Base-by-base conservation (phyloP, 1,140 invertebrate species). In the Yoshiicerus persimilis region DNA sequence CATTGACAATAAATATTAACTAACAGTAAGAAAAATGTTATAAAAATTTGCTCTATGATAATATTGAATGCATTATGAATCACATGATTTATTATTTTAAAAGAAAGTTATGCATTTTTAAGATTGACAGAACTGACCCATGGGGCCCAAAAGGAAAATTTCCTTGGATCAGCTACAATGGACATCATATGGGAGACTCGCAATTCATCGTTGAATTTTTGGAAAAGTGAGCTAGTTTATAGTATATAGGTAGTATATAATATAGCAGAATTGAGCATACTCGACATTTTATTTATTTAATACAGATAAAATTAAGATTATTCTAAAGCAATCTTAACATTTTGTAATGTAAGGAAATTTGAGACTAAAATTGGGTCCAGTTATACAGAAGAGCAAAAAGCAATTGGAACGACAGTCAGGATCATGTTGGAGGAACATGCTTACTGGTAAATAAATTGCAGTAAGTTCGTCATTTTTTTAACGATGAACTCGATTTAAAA, bases 81-180 rank as follows among this genome's bases (percentile, higher is more conserved):
- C n/a, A 64, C 6, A 41, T 41, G 39, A 41, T 6, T 8, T 8
- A 64, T 64, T 27, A 23, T 2, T 64, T 6, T 64, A 3, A 64
- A 66, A 25, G 1, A 66, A 20, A 66, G 8, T 8, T 66, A 27
- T 30, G 8, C 62, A 2, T 30, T 20, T 20, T 23, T 70, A 39
- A 91, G 88, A 87, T 91, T 23, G 92, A 92, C 47, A 90, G 75
- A 36, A 83, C 90, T 4, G 75, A 91, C 11, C 90, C 91, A 23
- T 89, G 91, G 64, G 91, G 92, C 30, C 88, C 91, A 3, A 92
- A 92, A 89, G 91, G 92, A 39, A 92, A 92, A 89, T 90, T 88
- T n/a, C 93, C 93, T 0, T 94, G 93, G 93, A 93, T 94, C 62
- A 92, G 91, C 16, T 91, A 92, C 66, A 93, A 93, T 87, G 93